These are phyloP conservation scores for Dermatemys mawii DNA, from an alignment of 2,113 vertebrate genomes.

Conservation along the genomic window DNA sequence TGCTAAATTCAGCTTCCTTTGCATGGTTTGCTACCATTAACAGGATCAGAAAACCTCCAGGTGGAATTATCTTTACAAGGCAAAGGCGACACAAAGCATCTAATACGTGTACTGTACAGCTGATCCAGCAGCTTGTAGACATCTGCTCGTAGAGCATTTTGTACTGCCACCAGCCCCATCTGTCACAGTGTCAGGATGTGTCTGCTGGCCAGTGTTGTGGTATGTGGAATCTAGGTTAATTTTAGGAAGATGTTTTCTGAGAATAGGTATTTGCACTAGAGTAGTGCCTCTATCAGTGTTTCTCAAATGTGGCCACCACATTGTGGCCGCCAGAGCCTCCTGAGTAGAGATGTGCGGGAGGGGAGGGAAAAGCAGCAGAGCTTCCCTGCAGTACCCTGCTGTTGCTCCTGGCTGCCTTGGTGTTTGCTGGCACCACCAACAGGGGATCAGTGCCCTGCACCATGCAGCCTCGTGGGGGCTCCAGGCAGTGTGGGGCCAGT, in stretches of 20 bases:
- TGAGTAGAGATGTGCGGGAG: too few species aligned
- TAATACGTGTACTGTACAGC: background rate
- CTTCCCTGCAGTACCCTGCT: too few species aligned
- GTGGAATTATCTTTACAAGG: background rate
- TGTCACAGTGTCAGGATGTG: background rate
- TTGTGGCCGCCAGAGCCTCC: too few species aligned
- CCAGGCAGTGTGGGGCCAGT: too few species aligned
- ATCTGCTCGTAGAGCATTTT: background rate
- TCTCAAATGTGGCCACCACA: too few species aligned
- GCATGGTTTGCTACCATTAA: background rate
- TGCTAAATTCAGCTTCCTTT: background rate
- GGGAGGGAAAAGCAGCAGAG: too few species aligned
- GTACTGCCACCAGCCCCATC: background rate
- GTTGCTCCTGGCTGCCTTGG: too few species aligned
- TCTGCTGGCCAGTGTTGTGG: background rate
- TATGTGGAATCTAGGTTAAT: background rate
- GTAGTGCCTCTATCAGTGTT: background rate
- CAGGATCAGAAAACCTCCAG: background rate
- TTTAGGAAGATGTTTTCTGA: background rate
- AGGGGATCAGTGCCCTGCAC: too few species aligned
- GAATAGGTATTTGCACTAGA: background rate
- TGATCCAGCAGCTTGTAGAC: background rate
- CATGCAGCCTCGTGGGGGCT: too few species aligned
- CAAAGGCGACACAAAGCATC: background rate
- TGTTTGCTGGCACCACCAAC: too few species aligned